Conservation (phyloP, 2,888 invertebrate species). For the Cosmia pyralina region DNA sequence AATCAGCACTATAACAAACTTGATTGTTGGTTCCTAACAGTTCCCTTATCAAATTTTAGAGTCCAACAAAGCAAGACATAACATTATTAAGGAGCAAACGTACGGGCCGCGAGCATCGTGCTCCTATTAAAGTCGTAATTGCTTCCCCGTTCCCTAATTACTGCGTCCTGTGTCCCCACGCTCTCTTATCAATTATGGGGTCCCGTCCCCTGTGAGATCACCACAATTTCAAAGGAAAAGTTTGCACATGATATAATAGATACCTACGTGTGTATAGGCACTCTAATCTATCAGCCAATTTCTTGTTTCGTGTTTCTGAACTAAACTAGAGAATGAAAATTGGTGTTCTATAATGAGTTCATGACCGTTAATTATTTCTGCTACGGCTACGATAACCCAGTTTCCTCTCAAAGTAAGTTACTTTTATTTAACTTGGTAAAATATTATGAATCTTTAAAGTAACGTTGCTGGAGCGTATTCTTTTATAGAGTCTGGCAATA, state of each 20-base stretch:
- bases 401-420: not conserved
- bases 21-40: constrained; percentile 26
- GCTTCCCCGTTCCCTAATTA: constrained; percentile 80
- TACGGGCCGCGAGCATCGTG: constrained; percentile 67
- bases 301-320: constrained; percentile 25
- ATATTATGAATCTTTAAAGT: constrained; percentile 25
- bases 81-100: constrained; percentile 67
- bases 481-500: constrained; percentile 40
- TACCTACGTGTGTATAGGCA: constrained; percentile 9
- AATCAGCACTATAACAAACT: constrained; percentile 10
- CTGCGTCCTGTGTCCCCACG: constrained; percentile 73
- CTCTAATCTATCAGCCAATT: constrained; percentile 35
- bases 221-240: constrained; percentile 69
- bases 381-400: not conserved
- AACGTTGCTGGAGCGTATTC: constrained; percentile 24
- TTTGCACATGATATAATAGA: constrained; percentile 48
- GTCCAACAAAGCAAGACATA: constrained; percentile 59
- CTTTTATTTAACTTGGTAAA: constrained; percentile 7
- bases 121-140: constrained; percentile 81
- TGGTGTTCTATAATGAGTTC: constrained; percentile 10
- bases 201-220: constrained; percentile 65
- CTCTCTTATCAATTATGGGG: constrained; percentile 78
- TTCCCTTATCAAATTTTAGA: constrained; percentile 41
- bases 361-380: not conserved
- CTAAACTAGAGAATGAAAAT: constrained; percentile 13